Conservation (phyloP, 37 sponge, comb jelly and placozoan genomes). For the Aplysina aerophoba region DNA sequence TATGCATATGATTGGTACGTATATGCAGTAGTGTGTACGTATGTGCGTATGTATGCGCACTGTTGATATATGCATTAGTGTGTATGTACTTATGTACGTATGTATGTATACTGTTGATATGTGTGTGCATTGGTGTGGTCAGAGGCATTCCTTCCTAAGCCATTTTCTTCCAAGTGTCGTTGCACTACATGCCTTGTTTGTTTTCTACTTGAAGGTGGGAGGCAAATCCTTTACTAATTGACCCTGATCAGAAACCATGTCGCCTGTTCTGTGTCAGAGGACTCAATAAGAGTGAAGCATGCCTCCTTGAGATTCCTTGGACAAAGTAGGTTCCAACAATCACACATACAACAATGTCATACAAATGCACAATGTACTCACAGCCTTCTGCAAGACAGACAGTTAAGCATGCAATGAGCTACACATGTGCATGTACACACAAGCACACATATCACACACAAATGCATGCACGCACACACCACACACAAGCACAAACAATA, state of each 20-base stretch:
- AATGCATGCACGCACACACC: not conserved
- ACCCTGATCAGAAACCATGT: not conserved
- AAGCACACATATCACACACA: not conserved
- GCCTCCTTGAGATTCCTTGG: conserved; percentile 58
- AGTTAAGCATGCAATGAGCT: no score
- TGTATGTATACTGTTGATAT: not conserved
- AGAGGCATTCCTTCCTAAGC: not conserved
- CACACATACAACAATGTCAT: not conserved
- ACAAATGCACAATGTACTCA: no score
- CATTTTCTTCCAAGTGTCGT: no score
- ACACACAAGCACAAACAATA: conserved; percentile 20
- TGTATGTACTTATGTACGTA: not conserved
- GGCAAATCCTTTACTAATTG: not conserved
- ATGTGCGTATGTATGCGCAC: not conserved
- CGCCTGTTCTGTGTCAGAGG: conserved; percentile 67
- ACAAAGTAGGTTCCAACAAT: not conserved
- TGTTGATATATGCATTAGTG: no score
- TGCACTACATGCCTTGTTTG: not conserved
- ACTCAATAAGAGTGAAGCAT: conserved; percentile 50
- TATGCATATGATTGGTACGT: no score
- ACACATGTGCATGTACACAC: no score
- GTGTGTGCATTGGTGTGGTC: not conserved
- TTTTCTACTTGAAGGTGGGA: not conserved
- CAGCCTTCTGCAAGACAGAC: no score
- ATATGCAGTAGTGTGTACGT: conserved; percentile 28